Evolutionary conservation across 2,113 vertebrate species (phyloP).

Genomic region (Leucopternis melanops): DNA sequence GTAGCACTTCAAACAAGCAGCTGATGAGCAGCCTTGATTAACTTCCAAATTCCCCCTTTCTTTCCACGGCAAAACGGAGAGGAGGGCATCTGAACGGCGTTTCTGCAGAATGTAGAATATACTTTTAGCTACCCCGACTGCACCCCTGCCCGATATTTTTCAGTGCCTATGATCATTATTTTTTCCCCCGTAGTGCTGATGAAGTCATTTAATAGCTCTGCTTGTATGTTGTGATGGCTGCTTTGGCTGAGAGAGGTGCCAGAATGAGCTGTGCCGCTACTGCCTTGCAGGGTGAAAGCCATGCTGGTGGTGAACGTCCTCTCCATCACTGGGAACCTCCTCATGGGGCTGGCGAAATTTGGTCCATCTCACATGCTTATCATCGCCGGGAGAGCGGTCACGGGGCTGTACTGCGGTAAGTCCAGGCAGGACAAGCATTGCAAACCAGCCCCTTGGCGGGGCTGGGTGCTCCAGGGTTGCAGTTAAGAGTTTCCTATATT

Average conservation of each 20-base stretch:
- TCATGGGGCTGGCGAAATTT: constrained; percentile 84
- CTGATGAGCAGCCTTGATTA: background rate
- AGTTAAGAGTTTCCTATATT: too few species aligned
- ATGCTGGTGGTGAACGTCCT: constrained; percentile 85
- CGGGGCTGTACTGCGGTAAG: constrained; percentile 93
- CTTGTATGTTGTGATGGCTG: background rate
- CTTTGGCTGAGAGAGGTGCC: background rate
- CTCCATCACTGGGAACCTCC: constrained; percentile 82
- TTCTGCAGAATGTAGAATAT: background rate
- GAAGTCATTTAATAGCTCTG: background rate
- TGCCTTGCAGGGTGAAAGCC: constrained; percentile 83
- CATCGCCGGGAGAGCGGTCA: constrained; percentile 84
- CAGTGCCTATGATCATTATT: background rate
- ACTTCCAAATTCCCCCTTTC: background rate
- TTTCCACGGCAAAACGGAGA: background rate
- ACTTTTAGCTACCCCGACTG: background rate
- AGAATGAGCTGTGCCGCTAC: background rate
- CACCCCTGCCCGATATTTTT: background rate
- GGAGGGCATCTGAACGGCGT: background rate
- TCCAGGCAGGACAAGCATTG: background rate
- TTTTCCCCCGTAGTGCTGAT: background rate
- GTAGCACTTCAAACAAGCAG: background rate
- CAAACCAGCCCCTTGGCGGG: background rate
- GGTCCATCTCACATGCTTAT: constrained; percentile 88
- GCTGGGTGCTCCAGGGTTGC: background rate